Conservation (phyloP, 2,113 vertebrate species). For the Stomatorhinus ivindoensis region DNA sequence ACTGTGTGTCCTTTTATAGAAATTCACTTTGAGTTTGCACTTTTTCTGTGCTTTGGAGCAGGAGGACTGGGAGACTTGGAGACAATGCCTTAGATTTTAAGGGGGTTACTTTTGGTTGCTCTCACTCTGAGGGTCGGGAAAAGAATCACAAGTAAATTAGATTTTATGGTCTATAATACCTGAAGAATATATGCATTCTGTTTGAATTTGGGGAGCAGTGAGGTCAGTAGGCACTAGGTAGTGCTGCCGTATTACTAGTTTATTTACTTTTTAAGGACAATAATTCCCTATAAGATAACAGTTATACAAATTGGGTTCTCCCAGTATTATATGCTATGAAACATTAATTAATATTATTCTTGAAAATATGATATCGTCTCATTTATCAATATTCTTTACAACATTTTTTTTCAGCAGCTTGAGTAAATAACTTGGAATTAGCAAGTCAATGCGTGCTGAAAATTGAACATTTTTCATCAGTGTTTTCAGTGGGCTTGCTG, state of each 20-base stretch:
- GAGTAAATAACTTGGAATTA: neutral
- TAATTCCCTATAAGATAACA: neutral
- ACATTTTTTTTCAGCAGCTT: neutral
- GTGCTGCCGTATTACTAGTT: neutral
- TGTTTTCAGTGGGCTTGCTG: neutral
- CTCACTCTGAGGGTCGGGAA: neutral
- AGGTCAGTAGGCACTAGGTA: neutral
- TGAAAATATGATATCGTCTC: neutral
- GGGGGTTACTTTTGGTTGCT: neutral
- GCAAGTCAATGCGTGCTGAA: neutral
- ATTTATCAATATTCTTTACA: neutral
- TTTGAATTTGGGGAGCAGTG: neutral
- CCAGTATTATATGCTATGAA: neutral
- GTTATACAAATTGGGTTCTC: neutral
- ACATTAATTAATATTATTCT: neutral
- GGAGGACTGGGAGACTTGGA: neutral
- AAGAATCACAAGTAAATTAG: neutral
- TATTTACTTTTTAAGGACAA: neutral
- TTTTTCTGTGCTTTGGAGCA: neutral
- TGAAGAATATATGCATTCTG: neutral
- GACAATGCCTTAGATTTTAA: neutral
- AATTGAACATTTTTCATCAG: neutral
- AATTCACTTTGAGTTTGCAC: neutral
- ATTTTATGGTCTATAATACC: neutral
- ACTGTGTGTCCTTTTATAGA: neutral